Base-by-base conservation (phyloP, 2,797 vertebrate genomes). In the Siniperca scherzeri region DNA sequence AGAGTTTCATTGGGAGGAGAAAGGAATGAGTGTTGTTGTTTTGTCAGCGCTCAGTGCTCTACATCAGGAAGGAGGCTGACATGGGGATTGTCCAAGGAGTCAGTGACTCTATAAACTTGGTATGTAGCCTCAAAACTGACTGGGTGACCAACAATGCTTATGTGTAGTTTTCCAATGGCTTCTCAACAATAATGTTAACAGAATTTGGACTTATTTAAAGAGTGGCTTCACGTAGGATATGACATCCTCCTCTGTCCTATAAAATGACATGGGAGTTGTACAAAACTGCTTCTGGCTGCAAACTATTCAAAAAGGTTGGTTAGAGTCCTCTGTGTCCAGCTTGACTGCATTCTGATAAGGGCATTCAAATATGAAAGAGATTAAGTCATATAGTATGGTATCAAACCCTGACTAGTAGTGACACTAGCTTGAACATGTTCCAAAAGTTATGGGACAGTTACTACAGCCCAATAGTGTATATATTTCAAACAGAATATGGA, bases 61-160 rank as follows among this genome's bases (percentile, higher is more conserved):
- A 3, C 40, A 81, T 64, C 33, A 79, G 76, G 62, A 69, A 68
- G 52, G 59, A 73, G 77, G 60, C 66, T 38, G 57, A 82, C 73
- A 48, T 10, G 3, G 19, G 44, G 38, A 60, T 48, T 59, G 80
- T 71, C 78, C 13, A 5, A 27, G 55, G 74, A 55, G 38, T 65
- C 36, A n/a, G 81, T 89, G 91, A 92, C 80, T 85, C 9, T 14
- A 77, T 82, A 64, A 77, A 61, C 33, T 52, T 88, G 88, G 90
- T 74, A 92, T 91, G 88, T 60, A 65, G 75, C 36, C 40, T 83
- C 6, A 38, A 55, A 53, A 17, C 14, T 36, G 59, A 44, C 36
- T 30, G 57, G 33, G n/a, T 64, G 42, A 17, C 33, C 36, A 66
- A 17, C 44, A 70, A 11, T 22, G 22, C 33, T 5, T 33, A n/a